Evolutionary conservation across 2,113 vertebrate species (phyloP).

Genomic region (Rhinichthys klamathensis): DNA sequence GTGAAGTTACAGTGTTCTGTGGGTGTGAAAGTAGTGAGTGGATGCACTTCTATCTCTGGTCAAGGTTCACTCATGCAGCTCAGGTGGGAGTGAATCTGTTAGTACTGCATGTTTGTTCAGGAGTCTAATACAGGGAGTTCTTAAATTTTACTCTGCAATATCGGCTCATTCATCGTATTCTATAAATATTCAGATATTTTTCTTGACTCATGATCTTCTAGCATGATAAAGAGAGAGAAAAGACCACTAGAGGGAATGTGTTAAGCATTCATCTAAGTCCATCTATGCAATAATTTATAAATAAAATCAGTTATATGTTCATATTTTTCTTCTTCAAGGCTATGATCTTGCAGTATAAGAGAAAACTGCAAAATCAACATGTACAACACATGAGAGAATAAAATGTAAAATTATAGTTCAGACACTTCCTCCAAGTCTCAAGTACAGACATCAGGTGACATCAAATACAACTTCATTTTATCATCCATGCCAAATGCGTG

Average conservation of each 20-base stretch:
- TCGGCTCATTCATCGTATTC: not conserved
- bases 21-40: not conserved
- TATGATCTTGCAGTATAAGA: not conserved
- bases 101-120: slow-evolving; percentile 3
- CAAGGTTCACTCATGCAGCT: slow-evolving; percentile 44
- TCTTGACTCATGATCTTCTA: not conserved
- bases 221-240: not conserved
- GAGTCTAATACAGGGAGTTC: not conserved
- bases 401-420: not conserved
- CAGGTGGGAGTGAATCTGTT: not conserved
- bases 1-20: not conserved
- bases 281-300: not conserved
- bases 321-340: not conserved
- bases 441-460: not conserved
- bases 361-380: not conserved
- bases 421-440: not conserved
- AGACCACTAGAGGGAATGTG: not conserved
- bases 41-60: slow-evolving; percentile 28
- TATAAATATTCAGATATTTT: not conserved
- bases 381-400: not conserved
- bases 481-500: not conserved
- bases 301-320: not conserved
- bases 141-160: slow-evolving; percentile 1
- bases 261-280: not conserved
- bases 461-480: not conserved